Evolutionary conservation across 2,797 vertebrate species (phyloP), one percentile per base, ranked within the genome.

Genomic region (Mastacembelus armatus): DNA sequence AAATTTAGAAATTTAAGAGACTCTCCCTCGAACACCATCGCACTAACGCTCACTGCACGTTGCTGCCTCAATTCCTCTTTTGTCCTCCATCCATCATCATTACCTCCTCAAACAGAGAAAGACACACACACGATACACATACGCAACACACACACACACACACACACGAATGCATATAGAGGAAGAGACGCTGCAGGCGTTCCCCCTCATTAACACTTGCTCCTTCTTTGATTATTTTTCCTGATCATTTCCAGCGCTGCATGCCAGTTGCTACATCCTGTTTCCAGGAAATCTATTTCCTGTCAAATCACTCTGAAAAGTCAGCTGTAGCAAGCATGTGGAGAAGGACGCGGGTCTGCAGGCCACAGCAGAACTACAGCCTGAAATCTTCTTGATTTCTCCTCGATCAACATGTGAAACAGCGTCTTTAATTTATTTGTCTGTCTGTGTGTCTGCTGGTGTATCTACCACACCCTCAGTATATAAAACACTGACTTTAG

Each of bases 191-290:
- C 86, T 79, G 71, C 75, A 81, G 81, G 85, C 81, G 64, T 87
- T 91, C 84, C 74, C 74, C 82, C 80, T 87, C 85, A 88, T 90
- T 88, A 90, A 85, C 87, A 84, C 85, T 82, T 75, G 81, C 76
- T 87, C 80, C 72, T 57, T 75, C 68, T 89, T 81, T 91, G 86
- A 89, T 89, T 90, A 87, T 91, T 88, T 88, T 90, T 84, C 71
- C 80, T 87, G 82, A 88, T 88, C 72, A 87, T 89, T 88, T 89
- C 86, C 85, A 88, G 78, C 49, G 2, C 74, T 19, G 18, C 72
- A 74, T 3, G 65, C 74, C 78, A 88, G 85, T 76, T 75, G 33
- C 83, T 80, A 80, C 85, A 86, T 89, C 87, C 85, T 85, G 77
- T 81, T 91, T 79, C 76, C 70, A 89, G 72, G 74, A 80, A 80